phyloP scores from a whole-genome alignment of 2,113 vertebrate species.

The Nannobrachium achirus region DNA sequence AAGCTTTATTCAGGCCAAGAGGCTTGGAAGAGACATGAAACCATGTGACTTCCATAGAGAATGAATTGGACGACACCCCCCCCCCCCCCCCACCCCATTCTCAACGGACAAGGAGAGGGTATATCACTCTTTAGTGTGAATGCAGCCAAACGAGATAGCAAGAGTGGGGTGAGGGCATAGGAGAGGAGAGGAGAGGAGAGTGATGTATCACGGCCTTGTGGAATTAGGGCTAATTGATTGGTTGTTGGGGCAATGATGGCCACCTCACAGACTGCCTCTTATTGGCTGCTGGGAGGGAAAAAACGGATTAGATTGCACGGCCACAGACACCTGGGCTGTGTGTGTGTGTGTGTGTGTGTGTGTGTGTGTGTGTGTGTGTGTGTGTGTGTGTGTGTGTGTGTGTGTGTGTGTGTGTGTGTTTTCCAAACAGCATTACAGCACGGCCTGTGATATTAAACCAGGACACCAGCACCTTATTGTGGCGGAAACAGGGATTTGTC shows the following conservation, averaged over 20 bases:
- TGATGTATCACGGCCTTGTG: slow-evolving; percentile 87
- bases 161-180: slow-evolving; percentile 68
- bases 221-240: slow-evolving; percentile 96
- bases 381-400: slow-evolving; percentile 42
- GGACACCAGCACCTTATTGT: slow-evolving; percentile 99
- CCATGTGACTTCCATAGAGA: too few relatives aligned
- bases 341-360: slow-evolving; percentile 42
- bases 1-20: too few relatives aligned
- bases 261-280: slow-evolving; percentile 86
- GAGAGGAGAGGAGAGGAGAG: slow-evolving; percentile 75
- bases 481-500: slow-evolving; percentile 98
- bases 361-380: slow-evolving; percentile 34
- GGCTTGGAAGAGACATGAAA: too few relatives aligned
- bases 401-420: slow-evolving; percentile 22
- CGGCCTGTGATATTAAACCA: slow-evolving; percentile 97
- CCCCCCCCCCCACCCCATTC: too few relatives aligned
- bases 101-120: too few relatives aligned
- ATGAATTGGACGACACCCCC: too few relatives aligned
- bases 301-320: slow-evolving; percentile 94
- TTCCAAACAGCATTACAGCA: slow-evolving; percentile 82
- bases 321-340: slow-evolving; percentile 86
- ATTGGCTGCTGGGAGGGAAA: slow-evolving; percentile 93
- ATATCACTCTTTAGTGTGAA: too few relatives aligned
- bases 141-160: too few relatives aligned
- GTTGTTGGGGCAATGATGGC: slow-evolving; percentile 86